Conservation (phyloP, 2,797 vertebrate genomes). For the Lophotriccus pileatus region DNA sequence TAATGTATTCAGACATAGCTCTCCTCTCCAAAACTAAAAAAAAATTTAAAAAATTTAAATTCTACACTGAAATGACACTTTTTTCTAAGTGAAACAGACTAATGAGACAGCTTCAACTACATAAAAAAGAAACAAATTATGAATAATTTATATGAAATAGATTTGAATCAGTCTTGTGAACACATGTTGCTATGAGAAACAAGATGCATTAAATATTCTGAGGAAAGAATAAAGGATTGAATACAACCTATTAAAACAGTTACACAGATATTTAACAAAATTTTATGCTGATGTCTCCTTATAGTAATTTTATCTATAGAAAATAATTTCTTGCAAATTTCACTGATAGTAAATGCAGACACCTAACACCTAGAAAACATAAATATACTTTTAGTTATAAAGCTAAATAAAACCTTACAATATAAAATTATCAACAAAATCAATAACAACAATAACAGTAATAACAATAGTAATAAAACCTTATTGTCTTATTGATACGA, state of each 20-base stretch:
- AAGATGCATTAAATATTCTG: background rate
- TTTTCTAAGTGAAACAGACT: background rate
- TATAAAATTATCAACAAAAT: background rate
- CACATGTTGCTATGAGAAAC: background rate
- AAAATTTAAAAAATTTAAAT: background rate
- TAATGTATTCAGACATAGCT: background rate
- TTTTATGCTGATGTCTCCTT: background rate
- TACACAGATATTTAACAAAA: background rate
- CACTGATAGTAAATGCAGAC: background rate
- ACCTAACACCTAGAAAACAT: background rate
- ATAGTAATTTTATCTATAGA: background rate
- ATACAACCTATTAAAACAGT: background rate
- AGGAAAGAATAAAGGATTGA: background rate
- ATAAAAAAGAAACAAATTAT: background rate
- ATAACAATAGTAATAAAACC: background rate
- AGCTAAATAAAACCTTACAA: background rate
- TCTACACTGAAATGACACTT: background rate
- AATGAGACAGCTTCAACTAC: background rate
- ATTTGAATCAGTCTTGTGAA: background rate
- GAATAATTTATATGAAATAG: background rate
- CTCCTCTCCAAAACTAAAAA: background rate
- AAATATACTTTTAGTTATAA: background rate
- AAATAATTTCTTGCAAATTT: background rate
- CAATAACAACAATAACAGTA: background rate
- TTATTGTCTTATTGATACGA: background rate